phyloP scores from a whole-genome alignment of 2,888 invertebrate species.

The Phalera bucephala region DNA sequence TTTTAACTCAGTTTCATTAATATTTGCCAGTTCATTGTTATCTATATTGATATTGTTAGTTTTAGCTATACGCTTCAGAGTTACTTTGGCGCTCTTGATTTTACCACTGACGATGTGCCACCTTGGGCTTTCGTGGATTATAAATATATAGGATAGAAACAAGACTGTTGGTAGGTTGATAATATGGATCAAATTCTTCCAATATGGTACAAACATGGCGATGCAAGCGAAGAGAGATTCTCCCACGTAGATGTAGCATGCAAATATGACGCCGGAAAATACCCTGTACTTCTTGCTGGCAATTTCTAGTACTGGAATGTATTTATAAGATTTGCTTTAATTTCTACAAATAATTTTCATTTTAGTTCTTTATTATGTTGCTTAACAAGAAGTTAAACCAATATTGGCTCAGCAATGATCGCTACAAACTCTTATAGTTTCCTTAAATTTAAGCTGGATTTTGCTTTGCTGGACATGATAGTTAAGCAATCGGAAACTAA shows the following conservation, averaged over 20 bases:
- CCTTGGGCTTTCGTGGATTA: slow-evolving; percentile 61
- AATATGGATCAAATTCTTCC: slow-evolving; percentile 58
- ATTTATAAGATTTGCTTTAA: slow-evolving; percentile 3
- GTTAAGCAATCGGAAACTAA: too few species aligned
- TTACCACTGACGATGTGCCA: slow-evolving; percentile 66
- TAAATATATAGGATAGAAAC: slow-evolving; percentile 45
- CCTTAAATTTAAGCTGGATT: too few species aligned
- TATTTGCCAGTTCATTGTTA: slow-evolving; percentile 41
- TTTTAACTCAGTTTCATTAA: slow-evolving; percentile 47
- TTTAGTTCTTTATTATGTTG: too few species aligned
- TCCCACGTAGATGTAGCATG: slow-evolving; percentile 60
- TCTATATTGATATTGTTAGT: slow-evolving; percentile 55
- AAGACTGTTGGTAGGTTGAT: slow-evolving; percentile 58
- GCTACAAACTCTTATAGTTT: too few species aligned
- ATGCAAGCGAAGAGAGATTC: slow-evolving; percentile 57
- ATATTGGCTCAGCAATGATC: too few species aligned
- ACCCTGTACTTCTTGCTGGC: slow-evolving; percentile 51
- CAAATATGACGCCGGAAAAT: slow-evolving; percentile 55
- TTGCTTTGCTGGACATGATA: too few species aligned
- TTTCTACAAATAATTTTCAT: too few species aligned
- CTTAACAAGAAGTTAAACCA: too few species aligned
- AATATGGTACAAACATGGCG: slow-evolving; percentile 60
- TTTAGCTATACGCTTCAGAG: slow-evolving; percentile 46
- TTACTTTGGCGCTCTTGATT: slow-evolving; percentile 49
- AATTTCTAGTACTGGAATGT: slow-evolving; percentile 63